These are phyloP conservation scores for Carduelis carduelis DNA, from an alignment of 2,797 vertebrate genomes.

Conservation along the genomic window DNA sequence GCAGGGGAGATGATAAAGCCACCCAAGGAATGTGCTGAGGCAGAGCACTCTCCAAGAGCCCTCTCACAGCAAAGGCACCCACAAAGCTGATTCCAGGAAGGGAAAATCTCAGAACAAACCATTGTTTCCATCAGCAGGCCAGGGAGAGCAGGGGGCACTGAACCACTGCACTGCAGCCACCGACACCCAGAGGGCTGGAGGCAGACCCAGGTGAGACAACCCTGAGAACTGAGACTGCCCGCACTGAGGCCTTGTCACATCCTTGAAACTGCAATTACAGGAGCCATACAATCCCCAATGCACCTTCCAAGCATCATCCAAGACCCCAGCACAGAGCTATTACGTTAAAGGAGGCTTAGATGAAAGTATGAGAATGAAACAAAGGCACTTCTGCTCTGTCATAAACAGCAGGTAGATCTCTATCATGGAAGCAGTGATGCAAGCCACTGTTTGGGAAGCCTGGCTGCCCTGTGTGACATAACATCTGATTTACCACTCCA, in stretches of 20 bases:
- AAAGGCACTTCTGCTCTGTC: neutral
- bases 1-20: neutral
- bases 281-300: neutral
- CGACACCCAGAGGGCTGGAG: neutral
- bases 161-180: neutral
- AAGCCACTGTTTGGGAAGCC: neutral
- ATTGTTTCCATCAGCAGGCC: rapidly evolving
- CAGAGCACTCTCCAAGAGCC: neutral
- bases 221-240: neutral
- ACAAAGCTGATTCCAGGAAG: neutral
- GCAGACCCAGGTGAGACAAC: neutral
- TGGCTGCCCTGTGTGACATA: neutral
- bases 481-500: neutral
- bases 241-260: neutral
- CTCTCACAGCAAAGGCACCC: neutral
- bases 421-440: neutral
- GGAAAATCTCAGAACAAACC: neutral
- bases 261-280: neutral
- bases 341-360: neutral
- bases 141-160: neutral
- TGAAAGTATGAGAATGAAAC: neutral
- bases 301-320: neutral
- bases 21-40: neutral
- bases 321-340: neutral
- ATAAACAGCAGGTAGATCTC: neutral